These are phyloP conservation scores for Leucoptera coffeella DNA, from an alignment of 2,888 invertebrate genomes.

Conservation along the genomic window DNA sequence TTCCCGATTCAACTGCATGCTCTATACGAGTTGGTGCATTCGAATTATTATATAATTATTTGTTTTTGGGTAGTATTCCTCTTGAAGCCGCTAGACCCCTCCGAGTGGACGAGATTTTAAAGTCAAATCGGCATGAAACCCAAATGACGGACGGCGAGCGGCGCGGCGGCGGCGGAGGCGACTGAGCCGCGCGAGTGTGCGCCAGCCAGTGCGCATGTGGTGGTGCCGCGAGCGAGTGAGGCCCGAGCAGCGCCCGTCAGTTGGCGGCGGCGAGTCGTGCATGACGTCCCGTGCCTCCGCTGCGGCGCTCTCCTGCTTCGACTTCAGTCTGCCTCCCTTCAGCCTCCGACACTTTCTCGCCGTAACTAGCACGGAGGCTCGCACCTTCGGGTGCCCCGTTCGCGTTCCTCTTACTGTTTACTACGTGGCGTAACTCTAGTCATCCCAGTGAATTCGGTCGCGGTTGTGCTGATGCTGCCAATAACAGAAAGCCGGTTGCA, in stretches of 20 bases:
- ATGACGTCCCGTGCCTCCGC: constrained; percentile 35
- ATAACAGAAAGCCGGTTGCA: constrained; percentile 24
- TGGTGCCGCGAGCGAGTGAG: constrained; percentile 21
- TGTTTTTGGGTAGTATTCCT: too few relatives aligned
- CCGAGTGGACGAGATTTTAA: constrained; percentile 33
- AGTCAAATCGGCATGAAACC: constrained; percentile 45
- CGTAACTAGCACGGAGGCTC: too few relatives aligned
- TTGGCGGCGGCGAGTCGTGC: constrained; percentile 49
- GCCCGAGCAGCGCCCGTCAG: constrained; percentile 45
- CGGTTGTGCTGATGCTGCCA: constrained; percentile 30
- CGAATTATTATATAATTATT: constrained; percentile 39
- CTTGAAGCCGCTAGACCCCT: too few relatives aligned
- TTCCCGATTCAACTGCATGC: too few relatives aligned
- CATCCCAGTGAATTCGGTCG: too few relatives aligned
- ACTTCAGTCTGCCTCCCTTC: constrained; percentile 29
- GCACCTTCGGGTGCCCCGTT: too few relatives aligned
- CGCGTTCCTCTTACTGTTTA: too few relatives aligned
- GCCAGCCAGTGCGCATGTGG: constrained; percentile 38
- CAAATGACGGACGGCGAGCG: too few relatives aligned
- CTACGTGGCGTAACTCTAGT: too few relatives aligned
- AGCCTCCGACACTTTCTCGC: too few relatives aligned
- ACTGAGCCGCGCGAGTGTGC: too few relatives aligned
- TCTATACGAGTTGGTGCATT: too few relatives aligned
- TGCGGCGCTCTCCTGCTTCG: constrained; percentile 20
- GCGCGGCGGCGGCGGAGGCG: constrained; percentile 10